A percentile compares a stretch with the other conserved stretches of the same genome.
Evolutionary conservation across 2,888 invertebrate species (phyloP).

Genomic region (Drosophila conformis): DNA sequence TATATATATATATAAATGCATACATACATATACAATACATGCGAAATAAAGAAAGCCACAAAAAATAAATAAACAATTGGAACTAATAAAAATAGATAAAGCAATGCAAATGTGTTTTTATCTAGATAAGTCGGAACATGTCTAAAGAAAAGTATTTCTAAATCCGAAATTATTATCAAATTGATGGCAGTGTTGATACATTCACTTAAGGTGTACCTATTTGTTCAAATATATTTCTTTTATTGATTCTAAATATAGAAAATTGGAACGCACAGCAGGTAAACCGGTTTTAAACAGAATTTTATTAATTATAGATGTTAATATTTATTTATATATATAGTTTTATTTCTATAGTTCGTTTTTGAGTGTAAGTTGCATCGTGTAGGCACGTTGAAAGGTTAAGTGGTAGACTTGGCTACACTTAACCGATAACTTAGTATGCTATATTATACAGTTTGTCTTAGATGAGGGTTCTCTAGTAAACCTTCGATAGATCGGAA

Average conservation of each 20-base stretch:
- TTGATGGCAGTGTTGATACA: neutral
- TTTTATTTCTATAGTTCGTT: slow-evolving; percentile 3
- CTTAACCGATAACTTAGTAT: slow-evolving; percentile 49
- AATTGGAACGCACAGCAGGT: neutral
- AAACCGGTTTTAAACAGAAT: neutral
- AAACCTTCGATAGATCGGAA: slow-evolving; percentile 54
- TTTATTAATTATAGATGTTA: slow-evolving; percentile 9
- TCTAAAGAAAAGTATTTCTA: neutral
- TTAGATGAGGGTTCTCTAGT: slow-evolving; percentile 26
- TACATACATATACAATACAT: slow-evolving; percentile 31
- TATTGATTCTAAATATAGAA: neutral
- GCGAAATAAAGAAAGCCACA: slow-evolving; percentile 12
- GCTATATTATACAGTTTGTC: slow-evolving; percentile 28
- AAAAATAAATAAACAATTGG: slow-evolving; percentile 36
- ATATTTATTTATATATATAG: slow-evolving; percentile 4
- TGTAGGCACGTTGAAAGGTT: slow-evolving; percentile 68
- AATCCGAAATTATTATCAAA: neutral
- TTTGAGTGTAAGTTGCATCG: slow-evolving; percentile 31
- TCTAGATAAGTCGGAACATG: neutral
- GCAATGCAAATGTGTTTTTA: slow-evolving; percentile 21
- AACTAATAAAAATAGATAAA: slow-evolving; percentile 40
- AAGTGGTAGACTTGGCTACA: slow-evolving; percentile 62
- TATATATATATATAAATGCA: slow-evolving; percentile 1
- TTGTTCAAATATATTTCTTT: neutral
- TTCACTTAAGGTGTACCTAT: neutral